phyloP scores from a whole-genome alignment of 2,888 invertebrate species.

The Tuberolachnus salignus region DNA sequence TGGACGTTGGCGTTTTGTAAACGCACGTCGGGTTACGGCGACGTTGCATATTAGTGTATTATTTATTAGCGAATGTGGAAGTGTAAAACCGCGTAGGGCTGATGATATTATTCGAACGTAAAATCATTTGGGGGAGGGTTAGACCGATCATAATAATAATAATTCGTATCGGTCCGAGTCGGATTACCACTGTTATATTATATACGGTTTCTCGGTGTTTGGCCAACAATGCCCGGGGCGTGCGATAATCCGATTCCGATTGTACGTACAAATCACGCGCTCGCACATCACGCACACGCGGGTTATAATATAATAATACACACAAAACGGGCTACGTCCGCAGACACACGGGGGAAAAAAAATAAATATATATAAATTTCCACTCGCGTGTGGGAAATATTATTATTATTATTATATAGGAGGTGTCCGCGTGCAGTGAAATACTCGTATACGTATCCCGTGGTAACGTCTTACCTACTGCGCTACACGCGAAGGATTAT shows the following conservation, averaged over 20 bases:
- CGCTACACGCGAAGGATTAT: constrained; percentile 4
- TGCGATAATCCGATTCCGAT: constrained; percentile 48
- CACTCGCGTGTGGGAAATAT: not conserved
- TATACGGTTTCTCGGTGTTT: constrained; percentile 27
- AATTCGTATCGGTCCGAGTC: constrained; percentile 39
- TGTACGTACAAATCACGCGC: constrained; percentile 43
- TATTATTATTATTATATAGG: too few species aligned
- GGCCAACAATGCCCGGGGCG: constrained; percentile 47
- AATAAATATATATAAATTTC: constrained; percentile 10
- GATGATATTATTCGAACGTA: not conserved
- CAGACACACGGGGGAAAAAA: not conserved
- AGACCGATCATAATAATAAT: constrained; percentile 6
- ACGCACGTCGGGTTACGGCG: not conserved
- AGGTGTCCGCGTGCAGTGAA: not conserved
- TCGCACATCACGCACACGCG: not conserved
- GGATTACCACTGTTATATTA: constrained; percentile 29
- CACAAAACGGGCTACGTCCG: not conserved
- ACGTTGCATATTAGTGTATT: not conserved
- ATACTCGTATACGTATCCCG: not conserved
- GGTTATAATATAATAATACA: too few species aligned
- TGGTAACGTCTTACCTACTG: not conserved
- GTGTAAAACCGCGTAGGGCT: not conserved
- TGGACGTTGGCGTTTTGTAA: constrained; percentile 27
- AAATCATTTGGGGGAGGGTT: constrained; percentile 11
- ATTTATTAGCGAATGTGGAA: not conserved